Conservation (phyloP, 2,113 vertebrate genomes). For the Polyodon spathula region DNA sequence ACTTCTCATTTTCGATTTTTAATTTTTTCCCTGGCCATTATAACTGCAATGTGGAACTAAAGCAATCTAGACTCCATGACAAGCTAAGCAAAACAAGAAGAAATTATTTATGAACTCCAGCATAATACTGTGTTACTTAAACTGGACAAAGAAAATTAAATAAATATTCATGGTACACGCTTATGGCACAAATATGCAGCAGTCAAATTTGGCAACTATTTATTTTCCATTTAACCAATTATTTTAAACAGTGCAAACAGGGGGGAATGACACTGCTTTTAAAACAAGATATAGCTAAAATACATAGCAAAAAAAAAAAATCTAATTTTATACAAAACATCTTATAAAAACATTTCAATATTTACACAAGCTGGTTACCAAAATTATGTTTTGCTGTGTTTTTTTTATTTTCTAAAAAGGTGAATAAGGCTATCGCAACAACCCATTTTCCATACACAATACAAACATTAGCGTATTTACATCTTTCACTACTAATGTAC, state of each 20-base stretch:
- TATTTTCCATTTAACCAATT: slow-evolving; percentile 72
- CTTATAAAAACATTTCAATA: slow-evolving; percentile 76
- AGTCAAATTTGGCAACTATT: slow-evolving; percentile 87
- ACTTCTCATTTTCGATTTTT: slow-evolving; percentile 51
- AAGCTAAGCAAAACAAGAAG: slow-evolving; percentile 59
- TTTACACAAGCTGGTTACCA: slow-evolving; percentile 88
- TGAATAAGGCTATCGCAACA: slow-evolving; percentile 98
- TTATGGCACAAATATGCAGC: slow-evolving; percentile 99
- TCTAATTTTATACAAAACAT: slow-evolving; percentile 99
- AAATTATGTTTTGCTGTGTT: slow-evolving; percentile 65
- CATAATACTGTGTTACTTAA: slow-evolving; percentile 97
- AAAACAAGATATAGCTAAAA: slow-evolving; percentile 98
- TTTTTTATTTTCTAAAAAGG: slow-evolving; percentile 81
- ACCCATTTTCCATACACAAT: slow-evolving; percentile 92
- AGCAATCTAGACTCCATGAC: slow-evolving; percentile 69
- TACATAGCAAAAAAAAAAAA: slow-evolving; percentile 99
- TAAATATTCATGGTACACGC: slow-evolving; percentile 99
- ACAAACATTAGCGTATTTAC: slow-evolving; percentile 96
- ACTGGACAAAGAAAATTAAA: slow-evolving; percentile 91
- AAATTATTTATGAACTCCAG: slow-evolving; percentile 72
- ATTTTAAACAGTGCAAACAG: slow-evolving; percentile 94
- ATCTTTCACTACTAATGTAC: slow-evolving; percentile 85
- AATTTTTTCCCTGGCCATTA: slow-evolving; percentile 68
- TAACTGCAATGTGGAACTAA: slow-evolving; percentile 72
- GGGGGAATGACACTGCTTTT: slow-evolving; percentile 78